phyloP scores from a whole-genome alignment of 2,113 vertebrate species.

The Oxyruncus cristatus region DNA sequence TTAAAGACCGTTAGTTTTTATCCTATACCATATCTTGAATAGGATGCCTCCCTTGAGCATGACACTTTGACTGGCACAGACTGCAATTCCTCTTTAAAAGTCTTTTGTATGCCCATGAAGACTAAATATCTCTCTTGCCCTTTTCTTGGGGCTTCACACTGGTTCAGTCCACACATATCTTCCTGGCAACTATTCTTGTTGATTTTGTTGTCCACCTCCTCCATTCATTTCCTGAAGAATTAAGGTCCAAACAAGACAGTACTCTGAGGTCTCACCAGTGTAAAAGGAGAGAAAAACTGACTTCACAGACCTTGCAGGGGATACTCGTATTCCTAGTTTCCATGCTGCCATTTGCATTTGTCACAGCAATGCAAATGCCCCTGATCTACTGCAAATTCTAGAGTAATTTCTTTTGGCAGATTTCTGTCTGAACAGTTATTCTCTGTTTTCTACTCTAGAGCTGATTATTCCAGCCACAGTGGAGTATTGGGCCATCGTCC shows the following conservation, averaged over 20 bases:
- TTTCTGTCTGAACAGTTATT: neutral
- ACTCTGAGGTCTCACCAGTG: neutral
- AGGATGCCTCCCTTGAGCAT: neutral
- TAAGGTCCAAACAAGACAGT: neutral
- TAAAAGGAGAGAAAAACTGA: neutral
- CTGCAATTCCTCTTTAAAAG: neutral
- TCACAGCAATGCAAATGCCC: neutral
- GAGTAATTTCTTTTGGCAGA: neutral
- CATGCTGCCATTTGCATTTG: neutral
- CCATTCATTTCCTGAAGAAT: neutral
- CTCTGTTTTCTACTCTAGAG: neutral
- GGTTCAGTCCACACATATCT: neutral
- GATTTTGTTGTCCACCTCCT: neutral
- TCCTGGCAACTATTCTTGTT: neutral
- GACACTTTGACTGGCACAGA: neutral
- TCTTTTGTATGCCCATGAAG: neutral
- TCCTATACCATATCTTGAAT: neutral
- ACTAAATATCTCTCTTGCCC: neutral
- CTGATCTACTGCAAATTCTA: neutral
- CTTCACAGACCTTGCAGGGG: neutral
- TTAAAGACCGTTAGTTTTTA: neutral
- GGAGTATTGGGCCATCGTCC: neutral
- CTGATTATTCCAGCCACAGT: neutral
- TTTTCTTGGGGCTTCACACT: neutral
- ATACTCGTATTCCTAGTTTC: neutral